Conservation (phyloP, 2,113 vertebrate genomes). For the Desmodus rotundus region DNA sequence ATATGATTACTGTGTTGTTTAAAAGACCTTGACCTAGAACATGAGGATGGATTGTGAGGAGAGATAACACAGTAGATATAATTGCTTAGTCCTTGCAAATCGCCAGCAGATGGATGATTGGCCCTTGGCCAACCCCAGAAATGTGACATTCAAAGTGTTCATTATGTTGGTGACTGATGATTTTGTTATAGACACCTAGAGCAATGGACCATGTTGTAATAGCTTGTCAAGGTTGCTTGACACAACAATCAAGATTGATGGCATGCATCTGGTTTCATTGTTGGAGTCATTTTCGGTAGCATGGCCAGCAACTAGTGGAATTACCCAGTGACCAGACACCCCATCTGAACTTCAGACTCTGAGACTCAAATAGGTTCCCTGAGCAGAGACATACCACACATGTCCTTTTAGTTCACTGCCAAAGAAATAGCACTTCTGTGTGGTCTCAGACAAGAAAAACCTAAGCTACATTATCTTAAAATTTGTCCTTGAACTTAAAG, state of each 20-base stretch:
- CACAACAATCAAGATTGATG: background rate
- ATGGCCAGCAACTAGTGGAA: background rate
- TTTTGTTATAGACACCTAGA: conserved; percentile 29
- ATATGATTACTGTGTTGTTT: conserved; percentile 7
- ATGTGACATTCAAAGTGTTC: conserved; percentile 25
- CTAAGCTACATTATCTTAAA: conserved; percentile 32
- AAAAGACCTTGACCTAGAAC: conserved; percentile 29
- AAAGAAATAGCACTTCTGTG: conserved; percentile 8
- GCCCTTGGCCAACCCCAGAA: background rate
- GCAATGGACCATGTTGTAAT: conserved; percentile 5
- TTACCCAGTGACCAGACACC: background rate
- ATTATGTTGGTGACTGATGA: conserved; percentile 11
- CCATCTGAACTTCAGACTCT: background rate
- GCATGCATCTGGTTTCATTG: conserved; percentile 36
- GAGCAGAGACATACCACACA: background rate
- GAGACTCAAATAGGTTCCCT: background rate
- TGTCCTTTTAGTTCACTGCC: background rate
- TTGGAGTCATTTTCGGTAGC: background rate
- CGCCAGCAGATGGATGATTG: background rate
- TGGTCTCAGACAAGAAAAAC: background rate
- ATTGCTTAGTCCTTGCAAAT: conserved; percentile 4
- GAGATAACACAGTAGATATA: background rate
- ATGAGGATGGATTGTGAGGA: background rate
- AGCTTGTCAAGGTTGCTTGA: conserved; percentile 14
- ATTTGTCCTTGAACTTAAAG: conserved; percentile 30